A percentile compares a stretch with the other conserved stretches of the same genome.
Evolutionary conservation across 2,113 vertebrate species (phyloP).

Genomic region (Malaclemys terrapin): DNA sequence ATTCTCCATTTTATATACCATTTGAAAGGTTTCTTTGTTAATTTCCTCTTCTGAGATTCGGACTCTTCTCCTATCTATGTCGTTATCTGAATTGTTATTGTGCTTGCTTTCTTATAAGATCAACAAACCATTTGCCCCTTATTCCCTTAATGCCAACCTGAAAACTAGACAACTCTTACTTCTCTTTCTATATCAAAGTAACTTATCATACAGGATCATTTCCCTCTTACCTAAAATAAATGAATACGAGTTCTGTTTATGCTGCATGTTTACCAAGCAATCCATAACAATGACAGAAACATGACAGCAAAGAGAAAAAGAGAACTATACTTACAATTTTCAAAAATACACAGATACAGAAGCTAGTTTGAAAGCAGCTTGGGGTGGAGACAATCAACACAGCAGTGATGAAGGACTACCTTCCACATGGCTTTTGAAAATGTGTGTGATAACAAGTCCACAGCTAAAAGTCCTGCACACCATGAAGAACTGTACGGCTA

Average conservation of each 20-base stretch:
- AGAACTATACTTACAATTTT: background rate
- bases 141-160: background rate
- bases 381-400: background rate
- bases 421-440: background rate
- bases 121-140: background rate
- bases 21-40: background rate
- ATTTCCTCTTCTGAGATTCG: background rate
- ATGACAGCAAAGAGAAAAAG: background rate
- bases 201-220: fast-evolving
- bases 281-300: background rate
- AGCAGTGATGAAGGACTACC: background rate
- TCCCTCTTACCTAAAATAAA: background rate
- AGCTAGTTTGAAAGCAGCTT: background rate
- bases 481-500: background rate
- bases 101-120: background rate
- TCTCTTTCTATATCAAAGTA: background rate
- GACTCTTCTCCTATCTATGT: background rate
- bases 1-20: background rate
- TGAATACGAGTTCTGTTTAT: background rate
- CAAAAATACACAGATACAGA: fast-evolving
- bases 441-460: background rate
- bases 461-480: background rate
- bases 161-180: too few relatives aligned
- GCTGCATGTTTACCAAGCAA: fast-evolving
- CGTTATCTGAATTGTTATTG: background rate